Percentiles rank a stretch among this genome's conserved stretches.
Conservation (phyloP, 37 sponge, comb jelly and placozoan species). For the Ephydatia muelleri region DNA sequence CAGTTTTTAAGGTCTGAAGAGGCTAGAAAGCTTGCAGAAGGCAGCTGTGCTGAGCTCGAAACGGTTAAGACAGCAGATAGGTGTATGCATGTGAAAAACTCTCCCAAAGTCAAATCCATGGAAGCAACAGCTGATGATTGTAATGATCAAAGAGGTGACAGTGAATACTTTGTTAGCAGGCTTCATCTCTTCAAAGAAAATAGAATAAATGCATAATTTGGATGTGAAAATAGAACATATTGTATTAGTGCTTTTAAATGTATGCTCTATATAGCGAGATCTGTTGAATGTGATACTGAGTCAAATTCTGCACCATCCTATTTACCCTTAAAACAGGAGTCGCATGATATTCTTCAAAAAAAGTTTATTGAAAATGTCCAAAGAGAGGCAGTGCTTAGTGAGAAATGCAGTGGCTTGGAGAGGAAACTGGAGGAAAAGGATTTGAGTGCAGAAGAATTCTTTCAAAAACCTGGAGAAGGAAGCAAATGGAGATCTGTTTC, state of each 20-base stretch:
- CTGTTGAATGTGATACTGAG: too few relatives aligned
- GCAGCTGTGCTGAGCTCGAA: slow-evolving; percentile 1
- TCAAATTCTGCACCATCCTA: too few relatives aligned
- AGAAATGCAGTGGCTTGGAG: neutral
- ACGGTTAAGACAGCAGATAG: slow-evolving; percentile 19
- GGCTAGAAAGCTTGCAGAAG: neutral
- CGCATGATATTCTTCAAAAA: neutral
- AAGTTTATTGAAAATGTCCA: neutral
- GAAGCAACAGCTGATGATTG: neutral
- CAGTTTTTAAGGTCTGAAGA: neutral
- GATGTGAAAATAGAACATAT: too few relatives aligned
- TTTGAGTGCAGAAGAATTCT: neutral
- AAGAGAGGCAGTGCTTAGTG: neutral
- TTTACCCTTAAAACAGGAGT: neutral
- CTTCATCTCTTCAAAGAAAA: too few relatives aligned
- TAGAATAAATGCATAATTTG: too few relatives aligned
- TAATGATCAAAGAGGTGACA: neutral
- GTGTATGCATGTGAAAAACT: neutral
- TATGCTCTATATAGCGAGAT: too few relatives aligned
- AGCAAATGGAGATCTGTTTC: too few relatives aligned
- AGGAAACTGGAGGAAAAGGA: neutral
- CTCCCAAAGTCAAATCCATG: neutral
- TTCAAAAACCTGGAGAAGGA: neutral
- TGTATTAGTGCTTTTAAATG: too few relatives aligned
- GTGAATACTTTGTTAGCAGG: too few relatives aligned